Percentiles rank a stretch among this genome's conserved stretches.
Evolutionary conservation across 2,797 vertebrate species (phyloP).

Genomic region (Syngnathus rostellatus): DNA sequence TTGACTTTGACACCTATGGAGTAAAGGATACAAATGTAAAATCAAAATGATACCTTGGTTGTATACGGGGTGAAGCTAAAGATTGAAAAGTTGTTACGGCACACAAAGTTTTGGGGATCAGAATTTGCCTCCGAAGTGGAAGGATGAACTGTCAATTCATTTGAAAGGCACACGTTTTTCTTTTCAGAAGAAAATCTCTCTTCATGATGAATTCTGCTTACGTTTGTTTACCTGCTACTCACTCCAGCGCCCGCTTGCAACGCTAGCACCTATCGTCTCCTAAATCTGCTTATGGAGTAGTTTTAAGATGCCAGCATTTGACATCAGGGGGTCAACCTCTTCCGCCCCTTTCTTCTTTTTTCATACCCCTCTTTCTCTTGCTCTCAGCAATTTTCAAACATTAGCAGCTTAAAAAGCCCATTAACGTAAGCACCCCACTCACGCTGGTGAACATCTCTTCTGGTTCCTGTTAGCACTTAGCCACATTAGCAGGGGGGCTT

Average conservation of each 20-base stretch:
- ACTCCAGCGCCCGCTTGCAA: slow-evolving; percentile 22
- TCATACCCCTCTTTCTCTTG: slow-evolving; percentile 42
- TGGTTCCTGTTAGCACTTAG: slow-evolving; percentile 60
- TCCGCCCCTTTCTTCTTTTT: slow-evolving; percentile 54
- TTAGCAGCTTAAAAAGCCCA: slow-evolving; percentile 43
- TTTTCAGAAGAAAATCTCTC: background rate
- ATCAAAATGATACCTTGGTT: too few species aligned
- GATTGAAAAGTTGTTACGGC: too few species aligned
- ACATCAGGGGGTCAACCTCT: slow-evolving; percentile 55
- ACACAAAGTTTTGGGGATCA: too few species aligned
- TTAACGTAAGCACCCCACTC: slow-evolving; percentile 31
- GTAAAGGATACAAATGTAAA: too few species aligned
- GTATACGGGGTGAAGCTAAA: too few species aligned
- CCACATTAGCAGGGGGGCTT: slow-evolving; percentile 45
- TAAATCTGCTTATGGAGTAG: slow-evolving; percentile 46
- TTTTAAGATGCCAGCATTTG: slow-evolving; percentile 44
- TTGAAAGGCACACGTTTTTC: too few species aligned
- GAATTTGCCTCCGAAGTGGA: too few species aligned
- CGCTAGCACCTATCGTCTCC: slow-evolving; percentile 43
- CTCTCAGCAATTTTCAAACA: slow-evolving; percentile 59
- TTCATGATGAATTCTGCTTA: background rate
- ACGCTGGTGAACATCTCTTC: slow-evolving; percentile 33
- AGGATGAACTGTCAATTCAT: too few species aligned
- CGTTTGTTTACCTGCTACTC: background rate
- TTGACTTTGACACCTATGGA: too few species aligned